phyloP scores from a whole-genome alignment of 2,797 vertebrate species.

The Acanthurus leucopareius region DNA sequence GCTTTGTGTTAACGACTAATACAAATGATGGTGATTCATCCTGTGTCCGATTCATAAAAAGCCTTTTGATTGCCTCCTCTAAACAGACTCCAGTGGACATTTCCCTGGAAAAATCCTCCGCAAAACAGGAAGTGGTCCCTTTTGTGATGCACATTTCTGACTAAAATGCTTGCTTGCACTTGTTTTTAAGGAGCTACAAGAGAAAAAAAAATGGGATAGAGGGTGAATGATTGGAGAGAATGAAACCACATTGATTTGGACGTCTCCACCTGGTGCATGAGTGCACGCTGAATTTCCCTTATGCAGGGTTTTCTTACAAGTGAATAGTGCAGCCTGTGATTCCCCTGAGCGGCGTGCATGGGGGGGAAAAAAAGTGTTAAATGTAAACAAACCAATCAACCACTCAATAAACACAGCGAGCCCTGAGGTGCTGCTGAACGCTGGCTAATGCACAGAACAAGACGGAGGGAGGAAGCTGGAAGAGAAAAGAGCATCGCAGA shows the following conservation, averaged over 20 bases:
- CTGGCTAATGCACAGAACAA: slow-evolving; percentile 62
- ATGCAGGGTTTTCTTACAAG: slow-evolving; percentile 33
- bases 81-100: not conserved
- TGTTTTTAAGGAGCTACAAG: slow-evolving; percentile 6
- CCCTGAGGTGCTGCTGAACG: slow-evolving; percentile 48
- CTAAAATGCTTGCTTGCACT: slow-evolving; percentile 5
- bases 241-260: slow-evolving; percentile 64
- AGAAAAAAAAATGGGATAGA: slow-evolving; percentile 22
- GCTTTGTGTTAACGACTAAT: slow-evolving; percentile 18
- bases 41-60: slow-evolving; percentile 25
- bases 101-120: not conserved
- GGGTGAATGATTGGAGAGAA: slow-evolving; percentile 46
- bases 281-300: slow-evolving; percentile 44
- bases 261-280: slow-evolving; percentile 49
- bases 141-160: slow-evolving; percentile 33
- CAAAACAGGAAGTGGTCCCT: not conserved
- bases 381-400: slow-evolving; percentile 74
- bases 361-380: slow-evolving; percentile 47
- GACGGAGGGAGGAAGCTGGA: slow-evolving; percentile 22
- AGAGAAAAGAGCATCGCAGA: slow-evolving; percentile 42
- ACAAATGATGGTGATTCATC: slow-evolving; percentile 13
- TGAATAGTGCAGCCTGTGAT: slow-evolving; percentile 50
- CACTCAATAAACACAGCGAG: slow-evolving; percentile 70
- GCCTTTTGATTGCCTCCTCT: not conserved
- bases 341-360: slow-evolving; percentile 54